These are phyloP conservation scores for Noctua comes DNA, from an alignment of 2,888 invertebrate genomes.

Conservation along the genomic window DNA sequence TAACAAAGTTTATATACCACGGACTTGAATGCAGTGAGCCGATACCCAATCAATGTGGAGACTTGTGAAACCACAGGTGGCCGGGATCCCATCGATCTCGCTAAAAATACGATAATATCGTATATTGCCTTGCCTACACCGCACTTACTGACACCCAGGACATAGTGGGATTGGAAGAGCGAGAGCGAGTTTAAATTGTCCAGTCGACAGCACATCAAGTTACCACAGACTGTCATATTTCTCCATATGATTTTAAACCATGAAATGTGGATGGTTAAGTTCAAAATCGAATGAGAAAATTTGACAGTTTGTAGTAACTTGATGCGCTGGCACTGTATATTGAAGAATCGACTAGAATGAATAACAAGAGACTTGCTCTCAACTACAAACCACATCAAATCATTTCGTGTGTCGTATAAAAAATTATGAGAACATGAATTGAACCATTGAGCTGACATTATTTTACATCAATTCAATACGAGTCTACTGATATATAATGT, in stretches of 20 bases:
- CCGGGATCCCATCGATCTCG: slow-evolving; percentile 80
- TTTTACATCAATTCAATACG: not conserved
- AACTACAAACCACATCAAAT: not conserved
- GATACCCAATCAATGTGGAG: slow-evolving; percentile 56
- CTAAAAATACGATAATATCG: slow-evolving; percentile 82
- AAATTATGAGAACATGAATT: not conserved
- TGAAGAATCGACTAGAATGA: not conserved
- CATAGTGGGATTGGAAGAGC: not conserved
- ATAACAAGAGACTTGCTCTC: not conserved
- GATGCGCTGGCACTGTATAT: too few species aligned
- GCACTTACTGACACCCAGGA: slow-evolving; percentile 36
- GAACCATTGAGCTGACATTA: not conserved
- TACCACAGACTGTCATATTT: too few species aligned
- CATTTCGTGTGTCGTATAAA: too few species aligned
- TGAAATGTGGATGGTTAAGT: not conserved
- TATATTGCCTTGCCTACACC: slow-evolving; percentile 70
- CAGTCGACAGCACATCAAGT: too few species aligned
- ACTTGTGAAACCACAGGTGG: slow-evolving; percentile 78
- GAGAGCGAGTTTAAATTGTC: slow-evolving; percentile 22
- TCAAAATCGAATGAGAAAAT: too few species aligned
- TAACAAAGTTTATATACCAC: not conserved
- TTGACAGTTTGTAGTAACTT: too few species aligned
- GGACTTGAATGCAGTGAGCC: slow-evolving; percentile 5
- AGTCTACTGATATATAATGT: not conserved
- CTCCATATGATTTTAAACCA: too few species aligned